phyloP scores from a whole-genome alignment of 2,888 invertebrate genomes.

The Pardosa pseudoannulata region DNA sequence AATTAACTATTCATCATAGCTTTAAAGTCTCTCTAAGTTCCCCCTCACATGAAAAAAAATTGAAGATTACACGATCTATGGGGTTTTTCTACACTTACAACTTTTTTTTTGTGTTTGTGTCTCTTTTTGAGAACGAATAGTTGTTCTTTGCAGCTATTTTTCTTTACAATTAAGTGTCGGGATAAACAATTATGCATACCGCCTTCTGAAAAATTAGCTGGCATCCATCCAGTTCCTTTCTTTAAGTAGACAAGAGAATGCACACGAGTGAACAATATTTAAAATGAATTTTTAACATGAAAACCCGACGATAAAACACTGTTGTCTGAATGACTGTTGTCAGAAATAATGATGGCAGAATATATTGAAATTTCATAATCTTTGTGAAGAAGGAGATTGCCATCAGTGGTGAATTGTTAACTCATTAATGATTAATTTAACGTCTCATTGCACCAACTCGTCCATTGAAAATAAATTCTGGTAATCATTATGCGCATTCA shows the following conservation, averaged over 20 bases:
- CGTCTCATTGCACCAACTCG: no score
- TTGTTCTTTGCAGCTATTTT: not conserved
- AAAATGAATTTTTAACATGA: not conserved
- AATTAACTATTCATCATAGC: not conserved
- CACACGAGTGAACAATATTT: not conserved
- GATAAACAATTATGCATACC: not conserved
- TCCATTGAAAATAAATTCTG: no score
- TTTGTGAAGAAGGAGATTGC: no score
- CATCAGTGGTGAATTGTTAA: no score
- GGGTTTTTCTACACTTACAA: not conserved
- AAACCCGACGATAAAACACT: not conserved
- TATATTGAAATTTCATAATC: no score
- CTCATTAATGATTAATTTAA: no score
- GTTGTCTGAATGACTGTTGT: no score
- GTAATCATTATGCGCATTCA: no score
- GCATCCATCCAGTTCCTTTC: not conserved
- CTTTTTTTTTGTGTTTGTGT: not conserved
- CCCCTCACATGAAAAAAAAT: not conserved
- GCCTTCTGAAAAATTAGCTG: not conserved
- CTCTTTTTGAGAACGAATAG: not conserved
- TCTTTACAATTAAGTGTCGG: slow-evolving; percentile 1
- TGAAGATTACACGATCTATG: not conserved
- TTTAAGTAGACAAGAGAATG: not conserved
- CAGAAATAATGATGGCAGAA: no score
- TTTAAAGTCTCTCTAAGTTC: not conserved